Conservation (phyloP, 1,140 invertebrate genomes). For the Ceratina calcarata region DNA sequence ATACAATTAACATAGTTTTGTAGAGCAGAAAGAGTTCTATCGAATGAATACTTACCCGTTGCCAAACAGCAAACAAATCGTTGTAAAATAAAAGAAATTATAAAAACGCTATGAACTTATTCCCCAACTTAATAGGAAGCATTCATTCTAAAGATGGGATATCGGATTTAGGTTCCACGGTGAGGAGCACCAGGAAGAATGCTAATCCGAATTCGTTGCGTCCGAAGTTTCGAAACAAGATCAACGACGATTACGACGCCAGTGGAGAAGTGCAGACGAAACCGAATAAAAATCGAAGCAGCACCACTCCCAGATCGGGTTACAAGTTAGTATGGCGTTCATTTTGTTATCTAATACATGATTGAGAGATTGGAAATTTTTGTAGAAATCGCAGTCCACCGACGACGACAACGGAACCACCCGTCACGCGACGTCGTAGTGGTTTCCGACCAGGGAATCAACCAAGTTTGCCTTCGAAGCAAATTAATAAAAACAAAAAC, state of each 20-base stretch:
- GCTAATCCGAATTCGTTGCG: constrained; percentile 53
- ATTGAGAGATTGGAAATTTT: too few relatives aligned
- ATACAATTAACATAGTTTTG: too few relatives aligned
- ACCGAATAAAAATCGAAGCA: constrained; percentile 66
- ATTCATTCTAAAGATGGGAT: too few relatives aligned
- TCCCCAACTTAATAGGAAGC: too few relatives aligned
- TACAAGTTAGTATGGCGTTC: constrained; percentile 70
- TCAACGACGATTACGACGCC: constrained; percentile 72
- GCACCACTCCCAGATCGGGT: constrained; percentile 67
- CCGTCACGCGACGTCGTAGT: constrained; percentile 71
- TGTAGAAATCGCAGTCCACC: constrained; percentile 72
- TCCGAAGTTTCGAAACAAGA: constrained; percentile 77
- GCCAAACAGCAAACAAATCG: too few relatives aligned
- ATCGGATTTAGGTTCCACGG: constrained; percentile 58
- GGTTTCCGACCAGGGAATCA: constrained; percentile 73
- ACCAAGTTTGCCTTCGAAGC: constrained; percentile 58
- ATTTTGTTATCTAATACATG: too few relatives aligned
- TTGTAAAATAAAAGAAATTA: too few relatives aligned
- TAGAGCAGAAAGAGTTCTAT: too few relatives aligned
- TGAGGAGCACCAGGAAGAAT: constrained; percentile 66
- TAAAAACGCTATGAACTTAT: too few relatives aligned
- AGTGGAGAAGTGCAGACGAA: constrained; percentile 66
- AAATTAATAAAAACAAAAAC: constrained; percentile 58
- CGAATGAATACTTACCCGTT: too few relatives aligned
- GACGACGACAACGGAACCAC: constrained; percentile 73